Conservation (phyloP, 1,140 invertebrate species). For the Leptonema lineaticorne region DNA sequence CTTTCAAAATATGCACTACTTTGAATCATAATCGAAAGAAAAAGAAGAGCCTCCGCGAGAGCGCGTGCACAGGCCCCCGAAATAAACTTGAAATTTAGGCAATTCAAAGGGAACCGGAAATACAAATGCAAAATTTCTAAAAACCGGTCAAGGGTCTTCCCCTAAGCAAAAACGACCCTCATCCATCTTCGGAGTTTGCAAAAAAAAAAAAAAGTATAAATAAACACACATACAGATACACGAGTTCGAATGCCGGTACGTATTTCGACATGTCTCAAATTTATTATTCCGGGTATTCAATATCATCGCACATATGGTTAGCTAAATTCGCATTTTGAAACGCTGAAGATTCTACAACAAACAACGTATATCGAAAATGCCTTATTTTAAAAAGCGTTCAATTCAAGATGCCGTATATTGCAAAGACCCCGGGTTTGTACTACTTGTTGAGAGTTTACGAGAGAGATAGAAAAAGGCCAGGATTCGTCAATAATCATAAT, state of each 20-base stretch:
- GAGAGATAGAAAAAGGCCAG: too few species aligned
- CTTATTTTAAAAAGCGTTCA: too few species aligned
- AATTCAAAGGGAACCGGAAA: slow-evolving; percentile 27
- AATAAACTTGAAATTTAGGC: slow-evolving; percentile 19
- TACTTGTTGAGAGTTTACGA: too few species aligned
- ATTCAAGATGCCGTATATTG: too few species aligned
- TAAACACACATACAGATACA: neutral
- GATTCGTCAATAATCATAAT: too few species aligned
- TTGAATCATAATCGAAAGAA: neutral
- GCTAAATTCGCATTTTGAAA: too few species aligned
- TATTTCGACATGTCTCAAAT: neutral
- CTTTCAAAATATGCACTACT: neutral
- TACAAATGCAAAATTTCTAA: slow-evolving; percentile 27
- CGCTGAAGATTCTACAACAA: too few species aligned
- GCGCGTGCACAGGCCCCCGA: neutral
- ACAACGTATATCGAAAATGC: too few species aligned
- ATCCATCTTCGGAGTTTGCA: neutral
- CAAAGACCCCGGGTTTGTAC: too few species aligned
- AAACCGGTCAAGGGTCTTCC: slow-evolving; percentile 12
- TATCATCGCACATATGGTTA: neutral
- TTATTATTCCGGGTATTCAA: neutral
- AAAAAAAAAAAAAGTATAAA: neutral
- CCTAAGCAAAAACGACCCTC: slow-evolving; percentile 1
- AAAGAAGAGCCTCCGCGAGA: neutral
- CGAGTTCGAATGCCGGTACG: neutral